Conservation (phyloP, 2,113 vertebrate species). For the Acanthisitta chloris region DNA sequence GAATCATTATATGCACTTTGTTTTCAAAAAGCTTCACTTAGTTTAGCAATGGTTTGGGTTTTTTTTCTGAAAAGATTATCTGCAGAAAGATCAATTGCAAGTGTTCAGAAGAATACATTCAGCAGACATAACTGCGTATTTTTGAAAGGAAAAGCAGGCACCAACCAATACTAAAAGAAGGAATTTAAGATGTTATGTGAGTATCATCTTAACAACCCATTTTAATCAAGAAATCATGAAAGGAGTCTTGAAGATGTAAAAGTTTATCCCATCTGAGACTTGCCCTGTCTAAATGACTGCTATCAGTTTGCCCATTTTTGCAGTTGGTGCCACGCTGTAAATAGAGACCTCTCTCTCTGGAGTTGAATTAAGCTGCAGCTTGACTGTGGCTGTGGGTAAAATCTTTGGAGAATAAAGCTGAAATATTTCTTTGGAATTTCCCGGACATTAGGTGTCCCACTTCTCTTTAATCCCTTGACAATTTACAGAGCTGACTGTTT, state of each 20-base stretch:
- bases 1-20: not conserved
- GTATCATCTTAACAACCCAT: not conserved
- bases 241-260: not conserved
- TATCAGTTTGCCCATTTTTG: fast-evolving
- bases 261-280: not conserved
- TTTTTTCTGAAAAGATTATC: not conserved
- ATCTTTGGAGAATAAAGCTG: not conserved
- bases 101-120: not conserved
- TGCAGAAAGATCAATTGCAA: not conserved
- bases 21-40: not conserved
- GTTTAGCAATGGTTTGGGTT: not conserved
- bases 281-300: not conserved
- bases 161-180: not conserved
- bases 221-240: not conserved
- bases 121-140: not conserved
- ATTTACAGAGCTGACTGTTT: not conserved
- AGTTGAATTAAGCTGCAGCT: not conserved
- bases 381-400: not conserved
- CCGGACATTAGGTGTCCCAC: fast-evolving
- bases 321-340: fast-evolving
- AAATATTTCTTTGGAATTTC: not conserved
- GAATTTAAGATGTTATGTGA: not conserved
- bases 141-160: not conserved
- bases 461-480: not conserved
- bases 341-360: not conserved